phyloP scores from a whole-genome alignment of 2,797 vertebrate species.

The Mus minutoides region DNA sequence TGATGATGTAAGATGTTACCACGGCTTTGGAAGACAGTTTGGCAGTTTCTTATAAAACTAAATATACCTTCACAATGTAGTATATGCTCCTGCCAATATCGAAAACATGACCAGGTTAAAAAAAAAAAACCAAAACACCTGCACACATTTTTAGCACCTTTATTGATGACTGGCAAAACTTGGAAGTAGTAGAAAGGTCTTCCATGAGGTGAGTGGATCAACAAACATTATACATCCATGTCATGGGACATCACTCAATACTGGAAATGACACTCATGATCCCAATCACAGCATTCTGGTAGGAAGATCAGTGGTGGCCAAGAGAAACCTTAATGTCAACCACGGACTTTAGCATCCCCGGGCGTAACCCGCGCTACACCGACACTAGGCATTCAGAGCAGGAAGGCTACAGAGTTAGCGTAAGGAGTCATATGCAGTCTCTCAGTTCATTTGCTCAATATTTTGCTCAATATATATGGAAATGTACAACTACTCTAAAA shows the following conservation, averaged over 20 bases:
- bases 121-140: slow-evolving; percentile 49
- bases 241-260: neutral
- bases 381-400: neutral
- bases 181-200: slow-evolving; percentile 42
- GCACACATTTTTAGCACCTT: slow-evolving; percentile 36
- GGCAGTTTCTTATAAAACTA: slow-evolving; percentile 42
- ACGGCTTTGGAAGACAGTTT: neutral
- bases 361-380: neutral
- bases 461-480: neutral
- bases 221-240: neutral
- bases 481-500: slow-evolving; percentile 56
- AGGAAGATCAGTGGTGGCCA: neutral
- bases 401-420: neutral
- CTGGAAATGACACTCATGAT: slow-evolving; percentile 28
- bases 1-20: neutral
- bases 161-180: slow-evolving; percentile 29
- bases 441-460: neutral
- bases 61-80: slow-evolving; percentile 1
- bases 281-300: neutral
- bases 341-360: neutral
- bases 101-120: neutral
- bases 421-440: neutral
- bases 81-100: neutral
- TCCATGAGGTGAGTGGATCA: slow-evolving; percentile 17
- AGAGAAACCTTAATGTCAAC: neutral